A percentile compares a stretch with the other conserved stretches of the same genome.
Conservation (phyloP, 2,888 invertebrate species). For the Gibbula magus region DNA sequence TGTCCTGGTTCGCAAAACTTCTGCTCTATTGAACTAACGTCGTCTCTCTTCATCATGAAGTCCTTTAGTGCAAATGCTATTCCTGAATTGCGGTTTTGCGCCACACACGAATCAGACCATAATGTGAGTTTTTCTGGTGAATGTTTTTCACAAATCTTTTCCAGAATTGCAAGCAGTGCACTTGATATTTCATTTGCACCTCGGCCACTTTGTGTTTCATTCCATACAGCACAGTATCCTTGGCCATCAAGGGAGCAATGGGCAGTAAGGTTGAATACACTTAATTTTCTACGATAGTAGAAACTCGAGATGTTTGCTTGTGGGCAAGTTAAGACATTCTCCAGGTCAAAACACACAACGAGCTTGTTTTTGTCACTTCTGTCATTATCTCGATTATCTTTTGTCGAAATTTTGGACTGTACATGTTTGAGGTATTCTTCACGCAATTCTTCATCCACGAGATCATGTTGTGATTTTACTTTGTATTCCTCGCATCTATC, state of each 20-base stretch:
- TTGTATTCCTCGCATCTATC: no score
- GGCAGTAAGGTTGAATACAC: conserved; percentile 41
- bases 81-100: conserved; percentile 40
- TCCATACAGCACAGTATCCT: conserved; percentile 38
- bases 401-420: no score
- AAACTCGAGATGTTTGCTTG: conserved; percentile 6
- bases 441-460: no score
- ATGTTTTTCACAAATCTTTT: conserved; percentile 2
- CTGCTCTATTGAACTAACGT: conserved; percentile 24
- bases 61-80: conserved; percentile 38
- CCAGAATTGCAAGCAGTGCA: conserved; percentile 24
- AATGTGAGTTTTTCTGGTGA: conserved; percentile 20
- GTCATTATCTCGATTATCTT: no score
- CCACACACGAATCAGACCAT: conserved; percentile 37
- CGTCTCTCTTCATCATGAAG: conserved; percentile 26
- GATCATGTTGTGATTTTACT: no score
- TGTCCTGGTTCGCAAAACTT: conserved; percentile 38
- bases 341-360: background rate
- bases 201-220: background rate
- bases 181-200: conserved; percentile 34
- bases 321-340: conserved; percentile 14
- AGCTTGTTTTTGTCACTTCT: no score
- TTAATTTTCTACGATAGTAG: conserved; percentile 31
- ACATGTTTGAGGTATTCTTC: no score
- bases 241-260: conserved; percentile 33